phyloP scores from a whole-genome alignment of 1,140 invertebrate genomes.

The Trachymyrmex septentrionalis region DNA sequence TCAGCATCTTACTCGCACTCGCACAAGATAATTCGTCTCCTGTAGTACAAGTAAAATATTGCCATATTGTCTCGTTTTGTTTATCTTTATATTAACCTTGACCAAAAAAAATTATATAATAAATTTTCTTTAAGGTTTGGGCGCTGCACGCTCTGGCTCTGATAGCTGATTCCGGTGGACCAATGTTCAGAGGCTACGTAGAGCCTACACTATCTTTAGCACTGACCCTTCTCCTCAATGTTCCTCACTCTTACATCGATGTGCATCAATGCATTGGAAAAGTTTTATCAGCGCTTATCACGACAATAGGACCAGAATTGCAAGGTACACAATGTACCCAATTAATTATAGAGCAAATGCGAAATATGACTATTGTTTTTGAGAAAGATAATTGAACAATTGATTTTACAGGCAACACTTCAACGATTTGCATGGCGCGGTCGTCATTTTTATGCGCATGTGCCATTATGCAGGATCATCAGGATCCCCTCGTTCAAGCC shows the following conservation, averaged over 20 bases:
- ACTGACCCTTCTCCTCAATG: slow-evolving; percentile 95
- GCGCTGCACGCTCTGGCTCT: slow-evolving; percentile 97
- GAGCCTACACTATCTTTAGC: slow-evolving; percentile 96
- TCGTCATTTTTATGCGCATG: slow-evolving; percentile 95
- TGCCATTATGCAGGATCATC: slow-evolving; percentile 97
- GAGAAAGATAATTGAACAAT: neutral
- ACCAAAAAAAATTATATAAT: slow-evolving; percentile 23
- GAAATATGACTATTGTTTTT: neutral
- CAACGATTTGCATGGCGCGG: slow-evolving; percentile 90
- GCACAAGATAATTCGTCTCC: slow-evolving; percentile 97
- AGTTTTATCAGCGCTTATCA: slow-evolving; percentile 96
- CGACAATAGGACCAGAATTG: slow-evolving; percentile 98
- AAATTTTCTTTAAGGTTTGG: slow-evolving; percentile 92
- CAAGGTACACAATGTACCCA: slow-evolving; percentile 89
- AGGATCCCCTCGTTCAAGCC: slow-evolving; percentile 96
- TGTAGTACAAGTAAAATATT: slow-evolving; percentile 92
- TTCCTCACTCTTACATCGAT: slow-evolving; percentile 96
- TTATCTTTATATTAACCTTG: neutral
- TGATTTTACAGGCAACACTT: slow-evolving; percentile 88
- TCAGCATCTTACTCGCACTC: slow-evolving; percentile 97
- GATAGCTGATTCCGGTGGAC: slow-evolving; percentile 98
- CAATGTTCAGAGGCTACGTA: slow-evolving; percentile 99
- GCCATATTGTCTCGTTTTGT: slow-evolving; percentile 8
- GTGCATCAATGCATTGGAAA: slow-evolving; percentile 98
- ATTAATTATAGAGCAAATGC: neutral